A percentile compares a stretch with the other conserved stretches of the same genome.
Conservation (phyloP, 2,113 vertebrate genomes). For the Triplophysa tibetana region DNA sequence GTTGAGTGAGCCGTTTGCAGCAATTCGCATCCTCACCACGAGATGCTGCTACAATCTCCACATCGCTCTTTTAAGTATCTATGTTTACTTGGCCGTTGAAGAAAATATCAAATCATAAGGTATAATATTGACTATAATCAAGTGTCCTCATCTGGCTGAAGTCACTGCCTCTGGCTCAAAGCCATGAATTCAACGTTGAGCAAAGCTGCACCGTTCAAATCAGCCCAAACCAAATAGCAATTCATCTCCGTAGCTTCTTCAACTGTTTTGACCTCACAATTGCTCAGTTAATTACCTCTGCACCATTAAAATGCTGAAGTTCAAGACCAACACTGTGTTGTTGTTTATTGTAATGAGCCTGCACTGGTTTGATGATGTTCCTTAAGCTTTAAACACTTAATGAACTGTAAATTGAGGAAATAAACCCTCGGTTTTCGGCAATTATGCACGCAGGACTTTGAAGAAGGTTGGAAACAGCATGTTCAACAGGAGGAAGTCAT, state of each 20-base stretch:
- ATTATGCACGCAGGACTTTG: not conserved
- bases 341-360: not conserved
- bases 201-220: too few species aligned
- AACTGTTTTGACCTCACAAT: conserved; percentile 9
- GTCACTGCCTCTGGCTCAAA: not conserved
- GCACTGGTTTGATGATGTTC: not conserved
- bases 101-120: not conserved
- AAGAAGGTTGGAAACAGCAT: too few species aligned
- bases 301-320: not conserved
- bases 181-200: too few species aligned
- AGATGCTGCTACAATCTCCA: too few species aligned
- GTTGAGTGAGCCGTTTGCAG: too few species aligned
- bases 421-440: not conserved
- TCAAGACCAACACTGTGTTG: not conserved
- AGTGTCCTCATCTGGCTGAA: not conserved
- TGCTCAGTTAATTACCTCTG: not conserved
- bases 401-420: not conserved
- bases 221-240: not conserved
- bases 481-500: too few species aligned
- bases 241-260: not conserved
- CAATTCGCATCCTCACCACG: too few species aligned
- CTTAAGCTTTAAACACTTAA: not conserved
- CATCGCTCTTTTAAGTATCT: too few species aligned
- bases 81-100: not conserved
- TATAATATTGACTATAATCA: not conserved